Base-by-base conservation (phyloP, 2,113 vertebrate species). In the Rhinogobius similis region DNA sequence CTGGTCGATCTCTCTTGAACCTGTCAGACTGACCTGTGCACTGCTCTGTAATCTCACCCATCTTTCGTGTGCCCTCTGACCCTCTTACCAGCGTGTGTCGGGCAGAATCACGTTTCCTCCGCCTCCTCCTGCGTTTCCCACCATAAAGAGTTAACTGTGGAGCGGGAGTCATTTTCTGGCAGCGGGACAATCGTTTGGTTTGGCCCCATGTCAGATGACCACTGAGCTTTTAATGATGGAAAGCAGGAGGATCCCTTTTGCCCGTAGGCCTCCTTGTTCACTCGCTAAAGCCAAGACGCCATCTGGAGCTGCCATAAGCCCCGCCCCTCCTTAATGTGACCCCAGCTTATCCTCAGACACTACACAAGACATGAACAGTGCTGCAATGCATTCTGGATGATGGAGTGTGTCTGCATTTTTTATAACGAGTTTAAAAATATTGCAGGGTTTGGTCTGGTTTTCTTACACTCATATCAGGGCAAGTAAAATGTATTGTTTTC, bases 1-100 rank as follows among this genome's bases (percentile, higher is more conserved):
- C 24, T 29, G 55, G 55, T 58, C 14, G 14, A 18, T 16, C 55
- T 29, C 29, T 56, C 24, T 12, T 58, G 16, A 58, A 58, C 55
- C 14, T 20, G 8, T 2, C 20, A 32, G 46, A 41, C 38, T 27
- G 55, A 75, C 44, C 63, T 59, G n/a, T 64, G 71, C 48, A 55
- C 63, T 50, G 3, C 46, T 70, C 23, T 4, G 72, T 91, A 90
- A 90, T 91, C 85, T 85, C 41, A 72, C 38, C 70, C 82, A 76
- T 89, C 78, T 80, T 84, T 48, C 66, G 75, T 84, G 72, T 90
- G 81, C 48, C 73, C 69, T 89, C 87, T 90, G 87, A 87, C 84
- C 88, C 52, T 82, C 83, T 90, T 88, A 90, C 61, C 58, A 4
- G 62, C 68, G 11, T 76, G 63, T 58, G 71, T 73, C 70, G 36